phyloP scores from a whole-genome alignment of 2,797 vertebrate genomes.

The Nannoperca australis region DNA sequence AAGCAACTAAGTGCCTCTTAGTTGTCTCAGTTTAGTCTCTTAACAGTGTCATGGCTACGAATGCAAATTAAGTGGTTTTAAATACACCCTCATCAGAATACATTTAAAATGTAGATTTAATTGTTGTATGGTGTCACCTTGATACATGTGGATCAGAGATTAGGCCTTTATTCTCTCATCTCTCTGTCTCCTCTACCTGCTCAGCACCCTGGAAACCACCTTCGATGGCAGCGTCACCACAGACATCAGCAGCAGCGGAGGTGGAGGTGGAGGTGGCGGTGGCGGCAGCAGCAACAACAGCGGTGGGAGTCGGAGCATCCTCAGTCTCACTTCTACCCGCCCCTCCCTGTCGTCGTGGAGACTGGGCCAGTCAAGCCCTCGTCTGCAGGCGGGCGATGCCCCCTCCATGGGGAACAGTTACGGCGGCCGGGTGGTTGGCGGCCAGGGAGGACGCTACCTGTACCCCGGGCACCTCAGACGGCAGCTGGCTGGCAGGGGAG shows the following conservation, averaged over 20 bases:
- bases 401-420: constrained; percentile 89
- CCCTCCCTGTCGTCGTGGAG: constrained; percentile 95
- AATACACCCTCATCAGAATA: not conserved
- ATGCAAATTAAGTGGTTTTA: not conserved
- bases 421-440: constrained; percentile 74
- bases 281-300: constrained; percentile 61
- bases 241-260: constrained; percentile 87
- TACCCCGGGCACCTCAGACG: constrained; percentile 90
- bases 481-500: constrained; percentile 87
- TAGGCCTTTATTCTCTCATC: not conserved
- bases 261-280: constrained; percentile 76
- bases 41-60: not conserved
- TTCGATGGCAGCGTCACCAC: constrained; percentile 94
- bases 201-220: constrained; percentile 94
- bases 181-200: not conserved
- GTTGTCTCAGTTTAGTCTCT: not conserved
- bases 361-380: constrained; percentile 93
- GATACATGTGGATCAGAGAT: not conserved
- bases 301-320: constrained; percentile 87
- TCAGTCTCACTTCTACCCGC: constrained; percentile 92
- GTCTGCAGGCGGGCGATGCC: constrained; percentile 94
- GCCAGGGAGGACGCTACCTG: constrained; percentile 88
- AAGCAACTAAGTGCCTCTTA: too few species aligned
- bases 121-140: not conserved
- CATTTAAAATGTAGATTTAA: not conserved